These are phyloP conservation scores for Diadegma fenestrale DNA, from an alignment of 2,888 invertebrate species.

Conservation along the genomic window DNA sequence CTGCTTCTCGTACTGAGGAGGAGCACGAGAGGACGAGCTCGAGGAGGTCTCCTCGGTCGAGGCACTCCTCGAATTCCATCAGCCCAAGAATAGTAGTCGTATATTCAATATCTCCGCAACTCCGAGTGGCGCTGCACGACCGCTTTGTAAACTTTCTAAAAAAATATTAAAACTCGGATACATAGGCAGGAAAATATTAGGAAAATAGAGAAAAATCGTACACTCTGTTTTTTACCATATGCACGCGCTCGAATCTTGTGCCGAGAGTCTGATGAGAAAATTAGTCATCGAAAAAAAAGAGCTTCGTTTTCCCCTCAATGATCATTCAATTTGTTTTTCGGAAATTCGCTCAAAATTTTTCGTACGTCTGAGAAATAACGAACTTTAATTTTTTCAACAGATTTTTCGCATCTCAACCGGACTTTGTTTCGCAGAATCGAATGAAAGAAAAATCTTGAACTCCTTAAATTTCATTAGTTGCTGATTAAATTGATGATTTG, in stretches of 20 bases:
- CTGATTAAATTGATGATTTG: too few relatives aligned
- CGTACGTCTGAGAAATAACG: too few relatives aligned
- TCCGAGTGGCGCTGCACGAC: conserved; percentile 48
- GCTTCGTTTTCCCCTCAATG: not conserved
- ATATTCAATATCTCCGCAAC: conserved; percentile 34
- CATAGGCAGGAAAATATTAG: not conserved
- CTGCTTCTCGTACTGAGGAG: conserved; percentile 60
- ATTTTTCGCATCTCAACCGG: not conserved
- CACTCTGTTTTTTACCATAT: not conserved
- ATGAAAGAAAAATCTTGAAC: too few relatives aligned
- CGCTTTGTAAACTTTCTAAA: conserved; percentile 75
- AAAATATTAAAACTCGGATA: conserved; percentile 71
- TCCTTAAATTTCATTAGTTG: too few relatives aligned
- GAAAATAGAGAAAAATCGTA: not conserved
- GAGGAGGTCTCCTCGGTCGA: conserved; percentile 58
- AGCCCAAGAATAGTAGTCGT: conserved; percentile 43
- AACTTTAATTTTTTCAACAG: not conserved
- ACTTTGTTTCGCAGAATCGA: not conserved
- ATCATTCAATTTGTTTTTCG: not conserved
- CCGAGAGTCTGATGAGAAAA: not conserved
- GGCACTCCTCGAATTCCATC: conserved; percentile 73
- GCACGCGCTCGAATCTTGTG: not conserved
- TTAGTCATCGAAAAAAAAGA: not conserved
- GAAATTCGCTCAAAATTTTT: not conserved
- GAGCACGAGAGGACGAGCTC: conserved; percentile 54